These are phyloP conservation scores for Calypte anna DNA, from an alignment of 2,113 vertebrate species.

Conservation along the genomic window DNA sequence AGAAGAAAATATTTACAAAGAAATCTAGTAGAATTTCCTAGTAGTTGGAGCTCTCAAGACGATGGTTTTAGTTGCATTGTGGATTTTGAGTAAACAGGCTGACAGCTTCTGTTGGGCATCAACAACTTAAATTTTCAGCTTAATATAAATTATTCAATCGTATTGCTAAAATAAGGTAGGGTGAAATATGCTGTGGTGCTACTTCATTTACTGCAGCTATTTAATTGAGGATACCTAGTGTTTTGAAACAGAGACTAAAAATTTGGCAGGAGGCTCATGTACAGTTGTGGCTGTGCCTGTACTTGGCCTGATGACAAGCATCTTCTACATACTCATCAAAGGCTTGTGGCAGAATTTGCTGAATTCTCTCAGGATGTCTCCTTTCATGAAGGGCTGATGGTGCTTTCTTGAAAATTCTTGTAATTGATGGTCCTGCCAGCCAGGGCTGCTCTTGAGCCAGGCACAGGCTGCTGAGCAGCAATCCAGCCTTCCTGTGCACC, in stretches of 20 bases:
- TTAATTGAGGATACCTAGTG: not conserved
- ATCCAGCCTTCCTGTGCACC: not conserved
- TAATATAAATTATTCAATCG: accelerated
- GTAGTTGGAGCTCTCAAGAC: not conserved
- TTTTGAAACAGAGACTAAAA: slow-evolving; percentile 12
- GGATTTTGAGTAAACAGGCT: not conserved
- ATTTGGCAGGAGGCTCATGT: not conserved
- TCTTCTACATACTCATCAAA: not conserved
- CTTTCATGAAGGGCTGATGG: not conserved
- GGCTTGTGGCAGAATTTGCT: not conserved
- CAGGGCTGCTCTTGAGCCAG: not conserved
- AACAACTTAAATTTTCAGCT: not conserved
- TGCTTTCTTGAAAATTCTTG: not conserved
- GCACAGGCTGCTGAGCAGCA: not conserved
- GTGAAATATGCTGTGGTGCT: not conserved
- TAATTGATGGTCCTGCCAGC: not conserved
- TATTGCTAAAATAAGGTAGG: not conserved
- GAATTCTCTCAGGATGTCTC: not conserved
- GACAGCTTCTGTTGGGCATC: not conserved
- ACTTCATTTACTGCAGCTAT: not conserved
- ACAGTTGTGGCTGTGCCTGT: not conserved
- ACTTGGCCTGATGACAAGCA: not conserved
- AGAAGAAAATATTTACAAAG: not conserved
- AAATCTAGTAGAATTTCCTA: not conserved
- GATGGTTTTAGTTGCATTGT: not conserved